Base-by-base conservation (phyloP, 2,797 vertebrate species). In the Bothrops alternatus region DNA sequence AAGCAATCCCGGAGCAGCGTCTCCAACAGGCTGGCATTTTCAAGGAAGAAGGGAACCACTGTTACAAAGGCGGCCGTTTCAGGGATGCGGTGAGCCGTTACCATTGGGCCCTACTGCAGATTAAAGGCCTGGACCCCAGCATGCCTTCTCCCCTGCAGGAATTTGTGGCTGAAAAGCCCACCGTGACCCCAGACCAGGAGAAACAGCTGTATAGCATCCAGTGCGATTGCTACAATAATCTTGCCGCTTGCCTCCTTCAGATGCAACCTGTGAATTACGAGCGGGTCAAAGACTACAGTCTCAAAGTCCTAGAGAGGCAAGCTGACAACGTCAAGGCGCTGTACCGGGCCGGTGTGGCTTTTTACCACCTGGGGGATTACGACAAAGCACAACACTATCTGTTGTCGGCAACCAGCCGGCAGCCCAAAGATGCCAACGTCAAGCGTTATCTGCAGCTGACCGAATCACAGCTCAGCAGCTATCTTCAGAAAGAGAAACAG, bases 161-260 rank as follows among this genome's bases (percentile, higher is more conserved):
- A 3, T 97, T 99, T 65, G 97, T 98, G 25, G 96, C 97, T 0
- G 96, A 97, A 90, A 94, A 91, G 23, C 97, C 97, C 0, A 91
- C 95, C 13, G 97, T 99, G 2, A 97, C 97, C 3, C 86, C 97
- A 1, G 96, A 98, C 32, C 98, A 99, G 93, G 97, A 98, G 58
- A 95, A 95, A 60, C 55, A 96, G 12, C 96, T 99, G 73, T 98
- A 98, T 90, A 97, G 93, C 95, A 98, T 96, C 55, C 98, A 99
- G 97, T 97, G 98, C 11, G 98, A 99, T 97, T 99, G 98, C 97
- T 98, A 99, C 97, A 99, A 99, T 97, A 99, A 99, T 93, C 96
- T 99, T 89, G 98, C 98, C 94, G 99, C 98, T 57, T 99, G 98
- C 95, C 98, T 99, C 95, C 97, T 99, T 88, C 98, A 98, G 96